Evolutionary conservation across 2,797 vertebrate species (phyloP), one percentile per base, ranked within the genome.

Genomic region (Anabacerthia variegaticeps): DNA sequence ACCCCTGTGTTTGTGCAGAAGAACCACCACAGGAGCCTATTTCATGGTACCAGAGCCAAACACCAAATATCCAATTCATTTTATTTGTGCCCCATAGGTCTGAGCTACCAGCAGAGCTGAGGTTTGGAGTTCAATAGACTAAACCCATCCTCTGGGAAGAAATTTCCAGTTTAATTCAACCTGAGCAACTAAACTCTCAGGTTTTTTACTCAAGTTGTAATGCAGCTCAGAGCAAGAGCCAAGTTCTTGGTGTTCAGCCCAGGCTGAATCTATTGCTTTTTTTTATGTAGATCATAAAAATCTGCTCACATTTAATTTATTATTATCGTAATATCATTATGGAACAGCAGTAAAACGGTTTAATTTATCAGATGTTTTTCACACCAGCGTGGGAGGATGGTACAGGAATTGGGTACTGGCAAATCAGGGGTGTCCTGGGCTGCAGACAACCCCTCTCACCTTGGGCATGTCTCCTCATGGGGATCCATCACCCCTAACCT

Each of bases 241-340:
- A 32, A 85, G 95, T 91, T 96, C 95, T 95, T 97, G 95, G 89
- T 96, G 95, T 96, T 95, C 95, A 93, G 96, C 96, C 91, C 95
- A 84, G 89, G 66, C 79, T 73, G 58, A 93, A 93, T 92, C 93
- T 93, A 94, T 89, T 88, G 79, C 76, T 5, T 37, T 62, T 77
- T 95, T 95, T 91, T 17, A 94, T 95, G 93, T 34, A 71, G 80
- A 81, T 84, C 62, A 81, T 97, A 96, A 96, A 97, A 96, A 94
- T 66, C 87, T 95, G 94, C 85, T 95, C 85, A 9, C 79, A 81
- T 92, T 75, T 94, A 94, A 95, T 97, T 97, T 96, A 97, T 97
- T 92, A 96, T 95, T 96, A 95, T 97, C 80, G 94, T 94, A 92
- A 97, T 94, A 96, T 95, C 94, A 92, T 96, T 90, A 95, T 72